Evolutionary conservation across 1,140 invertebrate species (phyloP).

Genomic region (Galendromus occidentalis): DNA sequence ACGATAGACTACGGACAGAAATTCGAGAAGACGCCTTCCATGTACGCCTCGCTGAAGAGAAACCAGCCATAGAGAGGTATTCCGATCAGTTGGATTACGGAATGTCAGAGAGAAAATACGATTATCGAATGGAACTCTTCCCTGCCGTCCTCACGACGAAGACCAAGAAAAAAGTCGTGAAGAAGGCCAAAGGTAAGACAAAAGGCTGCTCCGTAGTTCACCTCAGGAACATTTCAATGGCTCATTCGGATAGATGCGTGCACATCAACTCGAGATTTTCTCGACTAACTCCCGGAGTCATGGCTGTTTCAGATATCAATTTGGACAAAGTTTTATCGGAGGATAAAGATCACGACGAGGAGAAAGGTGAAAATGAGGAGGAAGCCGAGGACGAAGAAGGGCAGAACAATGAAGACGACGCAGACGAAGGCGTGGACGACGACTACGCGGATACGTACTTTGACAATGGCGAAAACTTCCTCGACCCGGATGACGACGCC

Average conservation of each 20-base stretch:
- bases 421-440: neutral
- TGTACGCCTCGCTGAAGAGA: neutral
- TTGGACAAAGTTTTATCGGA: slow-evolving; percentile 1
- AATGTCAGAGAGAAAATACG: neutral
- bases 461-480: slow-evolving; percentile 2
- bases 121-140: neutral
- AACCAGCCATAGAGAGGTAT: neutral
- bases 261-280: neutral
- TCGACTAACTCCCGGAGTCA: neutral
- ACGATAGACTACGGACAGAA: neutral
- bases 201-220: neutral
- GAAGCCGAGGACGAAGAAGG: neutral
- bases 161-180: neutral
- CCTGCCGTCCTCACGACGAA: neutral
- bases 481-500: neutral
- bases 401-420: neutral
- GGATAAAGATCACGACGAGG: neutral
- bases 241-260: neutral
- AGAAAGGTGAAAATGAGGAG: neutral
- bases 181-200: neutral
- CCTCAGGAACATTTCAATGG: neutral
- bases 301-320: neutral
- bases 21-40: slow-evolving; percentile 3
- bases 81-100: neutral
- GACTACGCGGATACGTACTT: slow-evolving; percentile 9